Evolutionary conservation across 2,797 vertebrate species (phyloP).

Genomic region (Anolis apletophallus): DNA sequence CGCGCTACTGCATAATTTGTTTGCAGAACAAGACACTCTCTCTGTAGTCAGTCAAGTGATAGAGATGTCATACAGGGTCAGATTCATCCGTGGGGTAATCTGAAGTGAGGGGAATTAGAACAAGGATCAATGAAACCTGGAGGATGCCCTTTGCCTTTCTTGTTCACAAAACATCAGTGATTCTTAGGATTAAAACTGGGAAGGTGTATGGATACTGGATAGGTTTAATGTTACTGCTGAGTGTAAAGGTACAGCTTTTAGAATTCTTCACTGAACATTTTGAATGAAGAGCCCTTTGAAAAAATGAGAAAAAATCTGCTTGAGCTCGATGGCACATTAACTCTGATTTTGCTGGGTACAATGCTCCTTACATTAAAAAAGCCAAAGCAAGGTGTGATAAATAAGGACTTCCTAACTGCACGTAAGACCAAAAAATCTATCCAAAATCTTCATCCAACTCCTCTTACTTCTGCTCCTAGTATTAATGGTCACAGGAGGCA

Average conservation of each 20-base stretch:
- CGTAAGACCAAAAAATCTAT: too few relatives aligned
- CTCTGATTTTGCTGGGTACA: background rate
- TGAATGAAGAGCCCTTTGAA: background rate
- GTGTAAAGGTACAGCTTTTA: background rate
- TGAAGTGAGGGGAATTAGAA: slow-evolving; percentile 7
- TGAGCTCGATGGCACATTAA: slow-evolving; percentile 11
- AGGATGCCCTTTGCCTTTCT: background rate
- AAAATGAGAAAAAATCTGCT: background rate
- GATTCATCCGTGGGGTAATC: background rate
- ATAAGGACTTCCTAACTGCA: too few relatives aligned
- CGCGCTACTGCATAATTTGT: background rate
- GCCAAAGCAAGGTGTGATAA: too few relatives aligned
- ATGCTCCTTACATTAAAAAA: background rate
- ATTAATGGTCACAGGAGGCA: background rate
- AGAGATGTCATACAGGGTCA: slow-evolving; percentile 38
- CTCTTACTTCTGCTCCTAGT: too few relatives aligned
- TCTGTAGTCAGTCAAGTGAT: slow-evolving; percentile 12
- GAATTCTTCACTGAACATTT: background rate
- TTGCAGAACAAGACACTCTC: slow-evolving; percentile 27
- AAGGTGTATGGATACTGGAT: slow-evolving; percentile 8
- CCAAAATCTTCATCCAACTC: too few relatives aligned
- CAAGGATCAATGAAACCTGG: slow-evolving; percentile 29
- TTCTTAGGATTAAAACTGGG: slow-evolving; percentile 30
- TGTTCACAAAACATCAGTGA: background rate
- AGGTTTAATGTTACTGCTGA: background rate